Evolutionary conservation across 2,797 vertebrate species (phyloP).

Genomic region (Bryconaethiops microstoma): DNA sequence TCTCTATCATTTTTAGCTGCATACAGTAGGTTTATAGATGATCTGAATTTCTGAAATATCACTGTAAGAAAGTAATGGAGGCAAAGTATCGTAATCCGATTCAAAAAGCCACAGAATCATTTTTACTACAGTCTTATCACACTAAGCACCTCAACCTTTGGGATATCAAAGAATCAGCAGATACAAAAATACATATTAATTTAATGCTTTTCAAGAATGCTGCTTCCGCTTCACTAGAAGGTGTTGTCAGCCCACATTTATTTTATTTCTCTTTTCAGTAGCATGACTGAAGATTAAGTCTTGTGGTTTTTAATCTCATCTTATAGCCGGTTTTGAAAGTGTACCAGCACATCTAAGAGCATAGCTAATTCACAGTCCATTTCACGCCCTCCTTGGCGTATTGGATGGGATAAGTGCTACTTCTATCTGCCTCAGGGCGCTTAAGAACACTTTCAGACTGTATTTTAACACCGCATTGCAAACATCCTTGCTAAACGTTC

Average conservation of each 20-base stretch:
- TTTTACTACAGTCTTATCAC: not conserved
- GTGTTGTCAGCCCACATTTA: conserved; percentile 1
- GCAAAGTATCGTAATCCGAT: not conserved
- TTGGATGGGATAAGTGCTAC: conserved; percentile 2
- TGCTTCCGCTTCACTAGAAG: not conserved
- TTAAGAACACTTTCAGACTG: not conserved
- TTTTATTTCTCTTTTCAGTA: not conserved
- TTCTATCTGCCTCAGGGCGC: not conserved
- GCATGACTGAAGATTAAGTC: conserved; percentile 6
- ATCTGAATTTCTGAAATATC: not conserved
- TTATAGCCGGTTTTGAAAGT: not conserved
- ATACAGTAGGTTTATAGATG: not conserved
- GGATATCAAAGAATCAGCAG: not conserved
- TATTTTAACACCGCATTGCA: not conserved
- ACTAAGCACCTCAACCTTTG: not conserved
- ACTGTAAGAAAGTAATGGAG: not conserved
- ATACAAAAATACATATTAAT: not conserved
- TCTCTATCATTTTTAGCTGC: not conserved
- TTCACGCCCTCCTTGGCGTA: conserved; percentile 5
- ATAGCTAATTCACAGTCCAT: conserved; percentile 15
- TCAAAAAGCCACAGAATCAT: not conserved
- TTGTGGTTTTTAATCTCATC: not conserved
- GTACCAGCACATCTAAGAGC: not conserved
- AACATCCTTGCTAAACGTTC: not conserved
- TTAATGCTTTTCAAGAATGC: not conserved